Evolutionary conservation across 2,888 invertebrate species (phyloP), one percentile per base, ranked within the genome.

Genomic region (Choristoneura rosaceana): DNA sequence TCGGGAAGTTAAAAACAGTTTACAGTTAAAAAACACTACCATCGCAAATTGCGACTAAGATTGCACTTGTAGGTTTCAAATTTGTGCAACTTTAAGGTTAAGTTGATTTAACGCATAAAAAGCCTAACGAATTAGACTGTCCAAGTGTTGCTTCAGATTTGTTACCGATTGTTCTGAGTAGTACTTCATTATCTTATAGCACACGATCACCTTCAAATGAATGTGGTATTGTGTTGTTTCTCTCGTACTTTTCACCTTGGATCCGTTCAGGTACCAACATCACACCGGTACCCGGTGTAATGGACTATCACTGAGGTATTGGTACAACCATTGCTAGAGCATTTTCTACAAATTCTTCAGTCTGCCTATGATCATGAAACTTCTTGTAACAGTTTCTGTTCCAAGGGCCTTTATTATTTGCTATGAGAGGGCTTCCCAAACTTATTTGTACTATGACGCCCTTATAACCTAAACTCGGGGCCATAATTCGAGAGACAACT

Each of bases 161-260:
- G 64, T 64, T 34, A 50, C 34, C 64, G 33, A 64, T 50, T 50
- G 64, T 64, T 47, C 47, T 64, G 34, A 33, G 43, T 62, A 25
- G 45, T 45, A 62, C 45, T 45, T 45, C n/a, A 15, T 41, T 33
- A 59, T 59, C 47, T n/a, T n/a, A 64, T 33, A 25, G 47, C 15
- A 2, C 47, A 50, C n/a, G 47, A 64, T 64, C 45, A 15, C 34
- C 34, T 64, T 64, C 64, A 64, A 50, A 50, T 25, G 47, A 63
- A 64, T 64, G 50, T 64, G 10, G 64, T 64, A 64, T 64, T 64
- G 50, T 64, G 50, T 64, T 33, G 55, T 55, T 50, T 33, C 45
- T 8, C 10, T 34, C n/a, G 34, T 50, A 15, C 62, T 34, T 34
- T 15, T 34, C 34, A 50, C 50, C 47, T 34, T 7, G 4, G 34